phyloP scores from a whole-genome alignment of 2,888 invertebrate species.

The Macroteleia sp. region DNA sequence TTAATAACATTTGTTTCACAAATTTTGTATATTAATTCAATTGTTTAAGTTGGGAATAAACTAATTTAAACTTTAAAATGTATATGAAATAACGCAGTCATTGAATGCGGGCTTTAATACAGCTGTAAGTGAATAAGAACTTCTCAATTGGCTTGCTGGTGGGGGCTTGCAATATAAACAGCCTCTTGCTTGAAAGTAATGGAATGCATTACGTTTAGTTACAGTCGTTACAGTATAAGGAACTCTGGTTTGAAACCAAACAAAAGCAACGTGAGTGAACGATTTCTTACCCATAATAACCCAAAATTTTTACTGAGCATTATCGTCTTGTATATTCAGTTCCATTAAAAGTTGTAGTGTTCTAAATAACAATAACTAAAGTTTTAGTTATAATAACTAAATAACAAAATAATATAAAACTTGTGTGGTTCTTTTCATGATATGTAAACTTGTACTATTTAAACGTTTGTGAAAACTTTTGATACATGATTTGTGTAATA shows the following conservation, averaged over 20 bases:
- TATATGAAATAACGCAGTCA: conserved; percentile 22
- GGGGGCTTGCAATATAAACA: conserved; percentile 51
- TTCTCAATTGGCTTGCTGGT: conserved; percentile 40
- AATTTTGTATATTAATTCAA: too few relatives aligned
- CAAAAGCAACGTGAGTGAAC: conserved; percentile 45
- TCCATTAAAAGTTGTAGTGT: too few relatives aligned
- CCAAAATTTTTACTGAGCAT: not conserved
- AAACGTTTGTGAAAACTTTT: not conserved
- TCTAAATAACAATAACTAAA: too few relatives aligned
- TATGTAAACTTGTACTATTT: too few relatives aligned
- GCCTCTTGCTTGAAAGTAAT: conserved; percentile 37
- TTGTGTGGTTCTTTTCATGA: too few relatives aligned
- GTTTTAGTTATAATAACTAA: too few relatives aligned
- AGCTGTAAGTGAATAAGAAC: conserved; percentile 50
- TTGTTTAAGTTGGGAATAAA: not conserved
- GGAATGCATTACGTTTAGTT: conserved; percentile 51
- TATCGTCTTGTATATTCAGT: not conserved
- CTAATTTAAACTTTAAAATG: not conserved
- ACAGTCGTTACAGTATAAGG: conserved; percentile 33
- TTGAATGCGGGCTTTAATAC: conserved; percentile 13
- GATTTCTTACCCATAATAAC: conserved; percentile 7
- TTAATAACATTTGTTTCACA: too few relatives aligned
- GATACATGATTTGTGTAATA: not conserved
- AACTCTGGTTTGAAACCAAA: conserved; percentile 18
- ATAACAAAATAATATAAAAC: too few relatives aligned